Evolutionary conservation across 2,797 vertebrate species (phyloP), one percentile per base, ranked within the genome.

Genomic region (Darevskia mixta): DNA sequence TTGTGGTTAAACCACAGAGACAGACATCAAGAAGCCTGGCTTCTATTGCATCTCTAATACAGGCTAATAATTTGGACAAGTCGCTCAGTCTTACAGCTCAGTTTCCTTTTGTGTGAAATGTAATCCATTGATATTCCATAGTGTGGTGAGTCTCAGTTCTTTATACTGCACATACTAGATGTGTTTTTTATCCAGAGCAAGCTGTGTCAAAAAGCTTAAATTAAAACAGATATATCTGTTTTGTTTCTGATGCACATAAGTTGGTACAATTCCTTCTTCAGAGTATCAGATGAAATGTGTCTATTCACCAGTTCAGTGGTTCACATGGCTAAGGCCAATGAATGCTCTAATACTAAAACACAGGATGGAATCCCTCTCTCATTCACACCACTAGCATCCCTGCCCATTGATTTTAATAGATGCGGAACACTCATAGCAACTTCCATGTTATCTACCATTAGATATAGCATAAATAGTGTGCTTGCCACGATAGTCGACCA

Each of bases 1-100:
- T 83, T 83, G 45, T 86, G 73, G 35, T 76, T 85, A 85, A 64
- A 25, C 72, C 72, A 75, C 83, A 76, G 64, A 69, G 84, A 45
- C 73, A 67, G 84, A 45, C 38, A 67, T 67, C 27, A 45, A 64
- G 38, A 66, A 77, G 29, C 27, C 6, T 77, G 73, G 18, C 17
- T 64, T 85, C 27, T 77, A 29, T 85, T 76, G 72, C 72, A 77
- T n/a, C 58, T 85, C 27, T 64, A 9, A 75, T 64, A 76, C 27
- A 41, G 15, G 38, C 73, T 77, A 66, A 77, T 77, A 66, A 85
- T 85, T 77, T 43, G 58, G 61, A 43, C 18, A 45, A 77, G 83
- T 27, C 75, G 45, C 41, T 49, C 67, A 32, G 27, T 66, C 43
- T 72, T 83, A 83, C 69, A 83, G 29, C 18, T 45, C 29, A 32